These are phyloP conservation scores for Diplogasteroides magnus DNA, from an alignment of 1,140 invertebrate genomes.

Conservation along the genomic window DNA sequence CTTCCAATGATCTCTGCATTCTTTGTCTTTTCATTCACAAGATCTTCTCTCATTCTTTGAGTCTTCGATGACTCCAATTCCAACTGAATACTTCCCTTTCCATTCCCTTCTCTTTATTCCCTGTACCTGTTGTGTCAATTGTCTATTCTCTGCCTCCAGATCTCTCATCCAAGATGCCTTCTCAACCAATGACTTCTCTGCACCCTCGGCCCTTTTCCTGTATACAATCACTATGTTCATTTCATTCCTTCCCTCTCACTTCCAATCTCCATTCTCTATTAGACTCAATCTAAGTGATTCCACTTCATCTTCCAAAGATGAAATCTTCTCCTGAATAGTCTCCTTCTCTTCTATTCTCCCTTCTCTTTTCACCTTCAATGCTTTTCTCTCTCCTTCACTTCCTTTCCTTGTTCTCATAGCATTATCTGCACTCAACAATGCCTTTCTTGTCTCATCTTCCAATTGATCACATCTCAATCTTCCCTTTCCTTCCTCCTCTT, in stretches of 20 bases:
- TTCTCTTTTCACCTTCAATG: background rate
- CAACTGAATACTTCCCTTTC: slow-evolving; percentile 1
- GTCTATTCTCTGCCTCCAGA: slow-evolving; percentile 24
- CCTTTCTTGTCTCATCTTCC: background rate
- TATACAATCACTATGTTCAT: slow-evolving; percentile 16
- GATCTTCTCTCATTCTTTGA: slow-evolving; percentile 27
- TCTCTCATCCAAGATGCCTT: slow-evolving; percentile 19
- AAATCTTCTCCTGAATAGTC: background rate
- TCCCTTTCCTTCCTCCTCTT: background rate
- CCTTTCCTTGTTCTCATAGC: background rate
- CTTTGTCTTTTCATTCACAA: slow-evolving; percentile 30
- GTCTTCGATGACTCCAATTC: slow-evolving; percentile 35
- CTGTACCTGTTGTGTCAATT: slow-evolving; percentile 19
- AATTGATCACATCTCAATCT: background rate
- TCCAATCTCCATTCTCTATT: background rate
- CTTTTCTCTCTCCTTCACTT: background rate
- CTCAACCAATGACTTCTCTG: slow-evolving; percentile 19
- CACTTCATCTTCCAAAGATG: background rate
- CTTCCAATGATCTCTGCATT: slow-evolving; percentile 26
- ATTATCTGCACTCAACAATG: background rate
- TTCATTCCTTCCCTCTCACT: slow-evolving; percentile 2
- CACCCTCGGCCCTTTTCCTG: slow-evolving; percentile 4
- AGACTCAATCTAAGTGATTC: background rate
- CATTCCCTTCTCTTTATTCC: background rate
- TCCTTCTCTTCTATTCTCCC: background rate